Conservation (phyloP, 2,797 vertebrate genomes). For the Rhinoraja longicauda region DNA sequence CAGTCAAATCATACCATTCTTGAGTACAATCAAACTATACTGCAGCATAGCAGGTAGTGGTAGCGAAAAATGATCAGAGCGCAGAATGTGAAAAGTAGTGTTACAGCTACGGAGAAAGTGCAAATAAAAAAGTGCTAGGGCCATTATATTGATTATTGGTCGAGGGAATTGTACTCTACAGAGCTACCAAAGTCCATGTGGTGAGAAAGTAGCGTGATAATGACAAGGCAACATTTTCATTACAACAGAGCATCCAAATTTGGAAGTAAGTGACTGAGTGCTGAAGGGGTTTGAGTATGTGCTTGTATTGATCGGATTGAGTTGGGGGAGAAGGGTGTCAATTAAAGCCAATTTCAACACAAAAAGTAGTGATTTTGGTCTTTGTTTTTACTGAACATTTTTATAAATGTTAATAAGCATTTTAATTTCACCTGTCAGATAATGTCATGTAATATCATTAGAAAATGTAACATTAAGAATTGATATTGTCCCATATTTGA, state of each 20-base stretch:
- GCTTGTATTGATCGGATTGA: too few species aligned
- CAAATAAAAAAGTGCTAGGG: too few species aligned
- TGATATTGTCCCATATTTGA: background rate
- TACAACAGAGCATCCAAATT: background rate
- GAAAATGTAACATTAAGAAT: background rate
- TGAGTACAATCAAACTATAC: too few species aligned
- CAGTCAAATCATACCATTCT: too few species aligned
- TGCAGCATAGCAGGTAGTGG: too few species aligned
- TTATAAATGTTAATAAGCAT: background rate
- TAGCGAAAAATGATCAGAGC: too few species aligned
- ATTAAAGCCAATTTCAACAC: background rate
- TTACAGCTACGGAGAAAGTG: too few species aligned
- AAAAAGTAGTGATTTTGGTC: background rate
- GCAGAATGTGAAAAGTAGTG: too few species aligned
- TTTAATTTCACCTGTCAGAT: background rate
- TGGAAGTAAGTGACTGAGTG: background rate
- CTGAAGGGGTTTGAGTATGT: too few species aligned
- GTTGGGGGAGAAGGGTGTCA: too few species aligned
- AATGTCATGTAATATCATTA: background rate
- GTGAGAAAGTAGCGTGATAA: background rate
- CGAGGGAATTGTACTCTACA: too few species aligned
- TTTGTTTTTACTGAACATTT: background rate
- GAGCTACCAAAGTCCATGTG: background rate
- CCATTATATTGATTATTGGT: background rate
- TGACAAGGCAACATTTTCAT: background rate